phyloP scores from a whole-genome alignment of 2,797 vertebrate genomes.

The Sebastes taczanowskii region DNA sequence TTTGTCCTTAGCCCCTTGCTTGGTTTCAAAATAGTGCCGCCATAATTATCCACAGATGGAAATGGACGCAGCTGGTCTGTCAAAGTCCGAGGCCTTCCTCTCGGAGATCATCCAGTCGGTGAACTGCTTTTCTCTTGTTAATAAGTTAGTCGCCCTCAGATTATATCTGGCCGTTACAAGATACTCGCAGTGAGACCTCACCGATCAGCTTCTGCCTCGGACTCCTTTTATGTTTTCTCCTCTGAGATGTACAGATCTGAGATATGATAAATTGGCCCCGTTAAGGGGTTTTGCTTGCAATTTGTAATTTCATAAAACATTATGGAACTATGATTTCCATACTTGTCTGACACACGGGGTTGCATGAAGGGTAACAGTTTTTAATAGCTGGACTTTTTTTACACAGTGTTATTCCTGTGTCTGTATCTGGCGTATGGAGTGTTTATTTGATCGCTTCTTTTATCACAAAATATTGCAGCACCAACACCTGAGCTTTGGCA shows the following conservation, averaged over 20 bases:
- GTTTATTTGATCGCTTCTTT: not conserved
- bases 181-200: constrained; percentile 49
- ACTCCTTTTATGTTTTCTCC: not conserved
- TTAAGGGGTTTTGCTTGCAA: not conserved
- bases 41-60: constrained; percentile 85
- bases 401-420: not conserved
- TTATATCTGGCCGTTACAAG: constrained; percentile 49
- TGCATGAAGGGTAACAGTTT: not conserved
- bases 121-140: constrained; percentile 57
- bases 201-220: constrained; percentile 36
- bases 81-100: constrained; percentile 42
- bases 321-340: not conserved
- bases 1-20: constrained; percentile 81
- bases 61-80: constrained; percentile 75
- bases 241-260: constrained; percentile 17
- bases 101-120: constrained; percentile 55
- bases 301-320: constrained; percentile 13
- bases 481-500: not conserved
- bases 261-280: constrained; percentile 1
- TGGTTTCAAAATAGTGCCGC: constrained; percentile 81
- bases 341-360: not conserved
- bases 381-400: not conserved
- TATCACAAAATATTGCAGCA: not conserved
- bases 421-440: not conserved
- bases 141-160: constrained; percentile 48